Evolutionary conservation across 2,797 vertebrate species (phyloP).

Genomic region (Rhinatrema bivittatum): DNA sequence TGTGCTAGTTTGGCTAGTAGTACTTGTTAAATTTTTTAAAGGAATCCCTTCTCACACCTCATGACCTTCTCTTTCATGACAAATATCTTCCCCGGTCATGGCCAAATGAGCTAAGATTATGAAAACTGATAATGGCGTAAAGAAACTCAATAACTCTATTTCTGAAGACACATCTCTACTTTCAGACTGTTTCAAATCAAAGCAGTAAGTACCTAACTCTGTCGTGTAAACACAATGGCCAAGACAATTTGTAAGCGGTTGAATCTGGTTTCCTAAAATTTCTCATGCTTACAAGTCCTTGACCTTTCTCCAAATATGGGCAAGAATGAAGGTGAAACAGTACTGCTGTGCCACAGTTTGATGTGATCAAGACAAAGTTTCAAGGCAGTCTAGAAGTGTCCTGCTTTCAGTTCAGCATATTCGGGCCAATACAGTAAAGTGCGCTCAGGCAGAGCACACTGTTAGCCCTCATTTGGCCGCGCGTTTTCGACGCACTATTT

Average conservation of each 20-base stretch:
- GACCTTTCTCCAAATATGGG: conserved; percentile 8
- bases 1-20: too few relatives aligned
- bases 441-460: too few relatives aligned
- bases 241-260: not conserved
- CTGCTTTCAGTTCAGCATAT: too few relatives aligned
- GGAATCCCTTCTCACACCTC: too few relatives aligned
- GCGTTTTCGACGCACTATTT: too few relatives aligned
- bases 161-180: fast-evolving
- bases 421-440: too few relatives aligned
- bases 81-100: not conserved
- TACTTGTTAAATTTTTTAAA: too few relatives aligned
- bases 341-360: conserved; percentile 22
- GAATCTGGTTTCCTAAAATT: fast-evolving
- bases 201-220: not conserved
- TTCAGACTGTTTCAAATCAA: too few relatives aligned
- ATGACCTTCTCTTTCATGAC: too few relatives aligned
- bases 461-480: too few relatives aligned
- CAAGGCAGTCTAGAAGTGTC: too few relatives aligned
- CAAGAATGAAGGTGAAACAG: conserved; percentile 26
- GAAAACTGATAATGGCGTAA: conserved; percentile 3
- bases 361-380: too few relatives aligned
- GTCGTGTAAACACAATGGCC: conserved; percentile 1
- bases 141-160: conserved; percentile 6
- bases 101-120: not conserved
- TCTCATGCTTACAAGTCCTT: not conserved